Evolutionary conservation across 2,113 vertebrate species (phyloP).

Genomic region (Boulengeromyrus knoepffleri): DNA sequence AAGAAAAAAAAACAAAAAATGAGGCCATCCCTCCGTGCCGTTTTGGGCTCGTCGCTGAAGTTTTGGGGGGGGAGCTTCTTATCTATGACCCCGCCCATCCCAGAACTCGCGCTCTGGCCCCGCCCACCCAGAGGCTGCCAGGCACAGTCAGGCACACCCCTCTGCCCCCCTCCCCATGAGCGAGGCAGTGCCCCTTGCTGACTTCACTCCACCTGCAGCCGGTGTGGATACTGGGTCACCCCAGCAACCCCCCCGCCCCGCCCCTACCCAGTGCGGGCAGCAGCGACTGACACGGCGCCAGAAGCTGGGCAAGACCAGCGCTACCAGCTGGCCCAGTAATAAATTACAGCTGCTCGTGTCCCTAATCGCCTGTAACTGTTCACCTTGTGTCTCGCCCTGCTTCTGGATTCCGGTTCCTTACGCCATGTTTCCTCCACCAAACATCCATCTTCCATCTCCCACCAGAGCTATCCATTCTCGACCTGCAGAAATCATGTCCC

Average conservation of each 20-base stretch:
- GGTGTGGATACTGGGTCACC: conserved; percentile 21
- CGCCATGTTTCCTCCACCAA: conserved; percentile 30
- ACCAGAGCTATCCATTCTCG: not conserved
- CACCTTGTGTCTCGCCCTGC: conserved; percentile 2
- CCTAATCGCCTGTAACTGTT: conserved; percentile 42
- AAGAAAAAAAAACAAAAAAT: not conserved
- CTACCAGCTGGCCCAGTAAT: conserved; percentile 8
- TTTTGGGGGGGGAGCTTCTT: not conserved
- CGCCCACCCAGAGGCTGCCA: not conserved
- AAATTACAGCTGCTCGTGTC: conserved; percentile 21
- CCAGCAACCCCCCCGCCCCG: not conserved
- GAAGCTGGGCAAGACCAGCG: not conserved
- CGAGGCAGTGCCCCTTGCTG: not conserved
- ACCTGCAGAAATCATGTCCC: not conserved
- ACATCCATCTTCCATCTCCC: conserved; percentile 27
- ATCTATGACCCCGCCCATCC: not conserved
- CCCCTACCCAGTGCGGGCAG: not conserved
- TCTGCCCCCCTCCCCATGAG: not conserved
- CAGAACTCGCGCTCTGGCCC: not conserved
- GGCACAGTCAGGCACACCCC: not conserved
- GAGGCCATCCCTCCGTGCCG: not conserved
- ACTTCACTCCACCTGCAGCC: conserved; percentile 12
- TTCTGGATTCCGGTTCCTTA: not conserved
- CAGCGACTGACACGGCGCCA: conserved; percentile 3
- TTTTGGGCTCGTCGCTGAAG: not conserved